Percentiles rank a stretch among this genome's conserved stretches.
Evolutionary conservation across 2,888 invertebrate species (phyloP).

Genomic region (Xestoiulus laeticollis): DNA sequence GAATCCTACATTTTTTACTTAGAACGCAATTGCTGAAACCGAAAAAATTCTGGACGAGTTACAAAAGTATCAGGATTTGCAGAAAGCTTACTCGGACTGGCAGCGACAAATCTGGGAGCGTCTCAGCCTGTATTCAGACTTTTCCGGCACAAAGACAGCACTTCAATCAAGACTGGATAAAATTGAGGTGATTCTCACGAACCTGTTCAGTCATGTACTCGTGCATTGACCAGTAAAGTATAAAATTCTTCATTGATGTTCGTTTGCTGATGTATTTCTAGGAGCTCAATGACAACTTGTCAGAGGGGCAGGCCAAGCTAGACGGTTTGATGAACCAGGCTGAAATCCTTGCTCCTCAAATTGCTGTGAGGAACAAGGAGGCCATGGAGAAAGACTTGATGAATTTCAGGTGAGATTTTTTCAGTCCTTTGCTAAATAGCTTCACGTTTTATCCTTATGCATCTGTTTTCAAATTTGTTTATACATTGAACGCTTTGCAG

Average conservation of each 20-base stretch:
- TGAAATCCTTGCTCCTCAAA: constrained; percentile 69
- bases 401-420: constrained; percentile 70
- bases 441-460: not conserved
- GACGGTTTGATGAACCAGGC: constrained; percentile 79
- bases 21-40: constrained; percentile 46
- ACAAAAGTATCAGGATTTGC: constrained; percentile 85
- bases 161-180: constrained; percentile 83
- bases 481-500: constrained; percentile 32
- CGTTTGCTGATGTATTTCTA: constrained; percentile 59
- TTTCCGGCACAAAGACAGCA: constrained; percentile 84
- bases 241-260: not conserved
- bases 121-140: constrained; percentile 80
- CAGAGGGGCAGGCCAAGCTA: constrained; percentile 80
- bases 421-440: not conserved
- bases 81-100: constrained; percentile 87
- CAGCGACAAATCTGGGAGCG: constrained; percentile 91
- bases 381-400: constrained; percentile 82
- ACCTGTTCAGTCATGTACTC: not conserved
- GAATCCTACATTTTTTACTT: not conserved
- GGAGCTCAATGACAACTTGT: constrained; percentile 80
- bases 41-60: constrained; percentile 72
- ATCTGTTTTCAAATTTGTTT: constrained; percentile 41
- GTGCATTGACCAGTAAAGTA: not conserved
- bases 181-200: constrained; percentile 68
- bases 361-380: constrained; percentile 85